Base-by-base conservation (phyloP, 1,140 invertebrate genomes). In the Drosophila sp. region DNA sequence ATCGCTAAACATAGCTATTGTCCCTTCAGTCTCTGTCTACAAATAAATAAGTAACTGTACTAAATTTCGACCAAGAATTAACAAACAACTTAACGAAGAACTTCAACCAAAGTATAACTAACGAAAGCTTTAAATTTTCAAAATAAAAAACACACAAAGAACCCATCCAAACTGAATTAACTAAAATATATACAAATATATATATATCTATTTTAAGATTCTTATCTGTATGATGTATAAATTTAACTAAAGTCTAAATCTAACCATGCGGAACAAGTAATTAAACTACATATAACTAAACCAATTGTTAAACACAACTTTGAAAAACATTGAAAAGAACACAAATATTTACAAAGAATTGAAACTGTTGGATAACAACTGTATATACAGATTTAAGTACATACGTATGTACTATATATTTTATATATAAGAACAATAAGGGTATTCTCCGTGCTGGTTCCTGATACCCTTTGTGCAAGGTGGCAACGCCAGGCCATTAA, bases 81-180 rank as follows among this genome's bases (percentile, higher is more conserved):
- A 11, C 29, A 51, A 36, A 43, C 13, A 36, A 41, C 41, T 43
- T 69, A 43, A 45, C 41, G 56, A 82, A 82, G 21, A 70, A 80
- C 56, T 48, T 62, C 64, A 62, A 69, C 53, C 27, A 54, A 74
- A 57, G 57, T 50, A 51, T 58, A 76, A 84, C 77, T 80, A 89
- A 82, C 72, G 67, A 86, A 86, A 86, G 82, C 82, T 86, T 86
- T 86, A 87, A 86, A 78, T 69, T 78, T 76, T 63, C 43, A 46
- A 29, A 70, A 74, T 36, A 27, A 29, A 51, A 72, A 56, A 58
- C 38, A 27, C 48, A 38, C 43, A 38, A 76, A 46, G 57, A 72
- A 54, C 70, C 81, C 81, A 84, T 87, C 81, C 81, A 84, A 73
- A 53, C 80, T 80, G 40, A 58, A 46, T 38, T 65, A 71, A 79